Evolutionary conservation across 2,888 invertebrate genomes (phyloP), one percentile per base, ranked within the genome.

Genomic region (Eurytoma californica): DNA sequence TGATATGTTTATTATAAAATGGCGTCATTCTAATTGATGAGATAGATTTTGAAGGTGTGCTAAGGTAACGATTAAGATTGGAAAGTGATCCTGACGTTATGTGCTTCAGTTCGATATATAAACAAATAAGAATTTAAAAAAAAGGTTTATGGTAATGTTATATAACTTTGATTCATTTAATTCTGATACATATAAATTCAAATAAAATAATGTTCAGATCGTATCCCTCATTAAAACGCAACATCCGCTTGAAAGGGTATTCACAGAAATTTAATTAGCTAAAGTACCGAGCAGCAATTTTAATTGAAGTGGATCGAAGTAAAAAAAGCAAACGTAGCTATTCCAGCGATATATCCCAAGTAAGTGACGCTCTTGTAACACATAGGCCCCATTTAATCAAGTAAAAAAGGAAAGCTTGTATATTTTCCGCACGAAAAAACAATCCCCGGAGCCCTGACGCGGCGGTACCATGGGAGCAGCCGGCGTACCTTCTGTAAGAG

Each of bases 381-480:
- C 13, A 39, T 39, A 39, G 39, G 39, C 5, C 24, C 20, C 47
- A 75, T 76, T 77, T 72, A 76, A 77, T 80, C 74, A 74, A 74
- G 47, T 70, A 70, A 73, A 77, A 39, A 76, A 80, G 61, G 69
- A 53, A 65, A 63, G 24, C 49, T 20, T 55, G 55, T 47, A 66
- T 18, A 70, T 75, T 72, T 75, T 66, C 72, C 68, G 49, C 57
- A 9, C 57, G 65, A 80, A 65, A 68, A 73, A 72, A 51, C 69
- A 72, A 39, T 30, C 30, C 30, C 67, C 49, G 53, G 57, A 30
- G 16, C 39, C n/a, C 14, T 13, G 20, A 72, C n/a, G n/a, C 14
- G n/a, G 14, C 30, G 39, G 39, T 39, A 3, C 39, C 39, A 39
- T 14, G n/a, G 7, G n/a, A 68, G 28, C 39, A 51, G 4, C 3